Evolutionary conservation across 2,797 vertebrate species (phyloP).

Genomic region (Myotis planiceps): DNA sequence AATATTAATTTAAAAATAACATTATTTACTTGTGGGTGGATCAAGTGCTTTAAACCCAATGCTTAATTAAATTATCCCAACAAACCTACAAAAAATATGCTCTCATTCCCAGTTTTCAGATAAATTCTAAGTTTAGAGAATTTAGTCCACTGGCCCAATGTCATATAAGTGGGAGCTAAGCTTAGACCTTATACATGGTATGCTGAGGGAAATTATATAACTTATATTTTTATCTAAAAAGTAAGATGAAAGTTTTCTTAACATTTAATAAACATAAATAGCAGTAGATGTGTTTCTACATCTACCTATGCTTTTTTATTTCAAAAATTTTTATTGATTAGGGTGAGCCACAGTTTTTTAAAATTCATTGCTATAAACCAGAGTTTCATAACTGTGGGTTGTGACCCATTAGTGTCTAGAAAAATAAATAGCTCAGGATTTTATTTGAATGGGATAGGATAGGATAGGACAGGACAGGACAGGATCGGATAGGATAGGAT

Average conservation of each 20-base stretch:
- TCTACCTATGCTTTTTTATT: neutral
- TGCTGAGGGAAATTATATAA: neutral
- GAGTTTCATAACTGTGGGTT: neutral
- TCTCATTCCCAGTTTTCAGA: neutral
- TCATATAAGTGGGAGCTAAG: neutral
- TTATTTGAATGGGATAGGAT: neutral
- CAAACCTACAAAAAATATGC: neutral
- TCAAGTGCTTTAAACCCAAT: neutral
- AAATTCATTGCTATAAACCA: neutral
- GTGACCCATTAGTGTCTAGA: neutral
- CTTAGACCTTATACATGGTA: neutral
- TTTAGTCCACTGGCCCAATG: neutral
- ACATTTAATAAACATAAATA: neutral
- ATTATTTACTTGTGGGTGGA: neutral
- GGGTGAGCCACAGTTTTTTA: neutral
- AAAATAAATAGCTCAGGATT: neutral
- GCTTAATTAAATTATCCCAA: neutral
- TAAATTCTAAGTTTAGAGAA: neutral
- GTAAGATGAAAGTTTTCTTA: neutral
- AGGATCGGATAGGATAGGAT: neutral
- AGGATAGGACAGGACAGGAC: too few relatives aligned
- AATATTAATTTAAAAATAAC: neutral
- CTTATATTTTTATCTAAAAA: neutral
- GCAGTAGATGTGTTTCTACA: neutral
- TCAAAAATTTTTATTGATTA: neutral